Conservation (phyloP, 2,797 vertebrate genomes). For the Alauda arvensis region DNA sequence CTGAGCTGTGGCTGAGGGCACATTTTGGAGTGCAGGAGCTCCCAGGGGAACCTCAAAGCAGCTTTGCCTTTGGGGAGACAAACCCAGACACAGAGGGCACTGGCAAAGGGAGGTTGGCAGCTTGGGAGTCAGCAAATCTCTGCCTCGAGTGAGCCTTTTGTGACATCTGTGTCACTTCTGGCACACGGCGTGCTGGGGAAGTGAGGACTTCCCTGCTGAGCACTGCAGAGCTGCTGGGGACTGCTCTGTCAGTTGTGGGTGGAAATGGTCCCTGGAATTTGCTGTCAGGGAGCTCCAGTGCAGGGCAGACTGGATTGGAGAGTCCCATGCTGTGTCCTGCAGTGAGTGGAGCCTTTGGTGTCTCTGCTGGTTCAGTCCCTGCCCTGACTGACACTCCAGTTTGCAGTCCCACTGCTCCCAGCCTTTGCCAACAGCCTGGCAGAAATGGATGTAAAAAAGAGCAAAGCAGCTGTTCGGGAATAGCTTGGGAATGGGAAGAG, state of each 20-base stretch:
- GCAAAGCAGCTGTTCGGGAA: background rate
- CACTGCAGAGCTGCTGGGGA: background rate
- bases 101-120: background rate
- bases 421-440: background rate
- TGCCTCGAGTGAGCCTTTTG: background rate
- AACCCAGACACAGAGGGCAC: background rate
- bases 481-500: background rate
- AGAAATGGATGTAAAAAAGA: background rate
- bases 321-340: background rate
- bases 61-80: background rate
- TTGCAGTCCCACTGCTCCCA: background rate
- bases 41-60: background rate
- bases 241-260: background rate
- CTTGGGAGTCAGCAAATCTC: background rate
- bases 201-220: background rate
- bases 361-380: background rate
- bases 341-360: background rate
- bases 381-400: background rate
- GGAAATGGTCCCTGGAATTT: background rate
- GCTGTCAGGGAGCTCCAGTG: background rate
- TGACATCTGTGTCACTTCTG: background rate
- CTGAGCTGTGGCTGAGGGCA: background rate
- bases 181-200: accelerated
- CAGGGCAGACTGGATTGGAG: background rate
- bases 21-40: background rate